Conservation (phyloP, 2,888 invertebrate genomes). For the Andrena trimmerana region DNA sequence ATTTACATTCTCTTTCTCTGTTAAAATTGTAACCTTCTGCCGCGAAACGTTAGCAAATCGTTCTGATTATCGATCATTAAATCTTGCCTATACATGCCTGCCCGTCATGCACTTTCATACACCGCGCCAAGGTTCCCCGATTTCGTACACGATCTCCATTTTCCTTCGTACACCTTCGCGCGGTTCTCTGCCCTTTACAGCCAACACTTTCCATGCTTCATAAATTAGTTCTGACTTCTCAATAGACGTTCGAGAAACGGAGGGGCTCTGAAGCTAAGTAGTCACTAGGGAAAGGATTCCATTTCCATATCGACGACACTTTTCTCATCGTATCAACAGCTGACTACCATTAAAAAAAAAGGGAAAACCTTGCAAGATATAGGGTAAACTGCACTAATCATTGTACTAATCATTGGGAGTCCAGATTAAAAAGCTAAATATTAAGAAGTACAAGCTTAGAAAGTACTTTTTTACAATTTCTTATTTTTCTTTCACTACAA, state of each 20-base stretch:
- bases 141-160: constrained; percentile 53
- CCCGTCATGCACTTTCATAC: constrained; percentile 51
- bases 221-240: not conserved
- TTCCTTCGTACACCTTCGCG: constrained; percentile 30
- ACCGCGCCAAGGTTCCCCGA: constrained; percentile 49
- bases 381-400: no score
- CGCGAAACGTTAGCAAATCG: constrained; percentile 58
- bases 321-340: no score
- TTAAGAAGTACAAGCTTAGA: no score
- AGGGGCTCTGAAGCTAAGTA: no score
- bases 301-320: no score
- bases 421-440: no score
- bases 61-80: constrained; percentile 65
- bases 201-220: not conserved
- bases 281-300: not conserved
- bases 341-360: no score
- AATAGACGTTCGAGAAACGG: not conserved
- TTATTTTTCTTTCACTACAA: no score
- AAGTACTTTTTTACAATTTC: no score
- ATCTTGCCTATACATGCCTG: constrained; percentile 44
- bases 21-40: constrained; percentile 60
- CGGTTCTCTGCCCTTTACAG: not conserved
- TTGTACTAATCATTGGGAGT: no score
- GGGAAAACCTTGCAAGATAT: no score
- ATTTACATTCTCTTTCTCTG: constrained; percentile 44